Base-by-base conservation (phyloP, 2,797 vertebrate species). In the Zenarchopterus dispar region DNA sequence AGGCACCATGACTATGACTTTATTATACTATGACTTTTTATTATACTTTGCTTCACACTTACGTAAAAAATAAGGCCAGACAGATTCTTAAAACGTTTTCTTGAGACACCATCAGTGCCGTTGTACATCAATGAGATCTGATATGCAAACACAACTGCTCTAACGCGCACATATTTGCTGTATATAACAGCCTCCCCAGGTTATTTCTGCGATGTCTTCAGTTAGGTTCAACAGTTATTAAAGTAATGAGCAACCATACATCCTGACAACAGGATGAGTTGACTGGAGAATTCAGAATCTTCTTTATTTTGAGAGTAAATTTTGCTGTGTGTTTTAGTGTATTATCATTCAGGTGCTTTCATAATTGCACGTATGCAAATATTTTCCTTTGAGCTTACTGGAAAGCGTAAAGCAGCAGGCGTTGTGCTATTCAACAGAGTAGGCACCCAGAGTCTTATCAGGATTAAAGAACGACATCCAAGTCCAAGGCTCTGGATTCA, bases 401-500 rank as follows among this genome's bases (percentile, higher is more conserved):
- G 31, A n/a, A 46, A 70, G 51, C 61, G 55, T 19, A 19, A 61
- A 11, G 28, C 52, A 59, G 60, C 60, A 74, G 23, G 64, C 44
- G 15, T 46, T 59, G 46, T 63, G 49, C 72, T 43, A 46, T 81
- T 85, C 69, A 73, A 78, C 73, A 83, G 24, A 57, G 51, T 73
- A 56, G 81, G 73, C 63, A 62, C 68, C 11, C 22, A 56, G 70
- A 72, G 73, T 79, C 73, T 89, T 81, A 86, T 85, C 74, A 51
- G 84, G 79, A 82, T 86, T 88, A 84, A 83, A n/a, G 49, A 50
- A 47, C n/a, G 11, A 39, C 80, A 72, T 77, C 44, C 46, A 43
- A 33, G 45, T 57, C 52, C 66, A 56, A 28, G 22, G 51, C 48
- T 1, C 10, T 52, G 70, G 74, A 76, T 81, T 86, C 77, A 70